Evolutionary conservation across 2,888 invertebrate genomes (phyloP).

Genomic region (Drymonia ruficornis): DNA sequence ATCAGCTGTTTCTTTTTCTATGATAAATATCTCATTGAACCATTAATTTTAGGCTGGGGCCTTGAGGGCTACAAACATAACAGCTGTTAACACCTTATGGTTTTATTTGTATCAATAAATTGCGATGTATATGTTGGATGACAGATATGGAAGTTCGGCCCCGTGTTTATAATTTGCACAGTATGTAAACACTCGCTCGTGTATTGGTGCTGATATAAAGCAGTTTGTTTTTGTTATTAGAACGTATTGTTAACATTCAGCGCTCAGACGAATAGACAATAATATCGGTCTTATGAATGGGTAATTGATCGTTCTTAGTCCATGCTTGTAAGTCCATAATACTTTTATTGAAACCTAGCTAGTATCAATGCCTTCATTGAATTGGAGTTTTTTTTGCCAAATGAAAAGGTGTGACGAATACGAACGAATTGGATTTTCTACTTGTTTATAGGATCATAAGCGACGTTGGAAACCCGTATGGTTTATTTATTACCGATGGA

Average conservation of each 20-base stretch:
- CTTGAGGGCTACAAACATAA: slow-evolving; percentile 10
- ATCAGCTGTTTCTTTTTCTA: not conserved
- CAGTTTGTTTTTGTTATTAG: slow-evolving; percentile 58
- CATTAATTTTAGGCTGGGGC: slow-evolving; percentile 11
- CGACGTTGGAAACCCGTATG: slow-evolving; percentile 39
- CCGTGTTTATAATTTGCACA: slow-evolving; percentile 48
- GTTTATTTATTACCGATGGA: slow-evolving; percentile 64
- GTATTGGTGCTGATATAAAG: slow-evolving; percentile 40
- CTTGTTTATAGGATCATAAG: slow-evolving; percentile 41
- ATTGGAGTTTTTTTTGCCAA: too few species aligned
- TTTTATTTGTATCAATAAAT: slow-evolving; percentile 43
- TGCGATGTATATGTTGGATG: slow-evolving; percentile 43
- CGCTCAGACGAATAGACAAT: slow-evolving; percentile 50
- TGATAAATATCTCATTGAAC: not conserved
- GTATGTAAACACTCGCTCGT: slow-evolving; percentile 46
- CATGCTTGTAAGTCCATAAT: slow-evolving; percentile 37
- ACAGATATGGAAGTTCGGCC: slow-evolving; percentile 34
- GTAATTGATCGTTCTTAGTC: slow-evolving; percentile 32
- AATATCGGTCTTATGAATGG: slow-evolving; percentile 31
- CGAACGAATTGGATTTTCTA: too few species aligned
- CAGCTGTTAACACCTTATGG: slow-evolving; percentile 23
- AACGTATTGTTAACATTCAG: slow-evolving; percentile 53
- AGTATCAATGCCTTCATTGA: slow-evolving; percentile 21
- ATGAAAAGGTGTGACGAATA: too few species aligned
- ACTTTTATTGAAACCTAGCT: slow-evolving; percentile 26